Conservation (phyloP, 2,113 vertebrate genomes). For the Calyptomena viridis region DNA sequence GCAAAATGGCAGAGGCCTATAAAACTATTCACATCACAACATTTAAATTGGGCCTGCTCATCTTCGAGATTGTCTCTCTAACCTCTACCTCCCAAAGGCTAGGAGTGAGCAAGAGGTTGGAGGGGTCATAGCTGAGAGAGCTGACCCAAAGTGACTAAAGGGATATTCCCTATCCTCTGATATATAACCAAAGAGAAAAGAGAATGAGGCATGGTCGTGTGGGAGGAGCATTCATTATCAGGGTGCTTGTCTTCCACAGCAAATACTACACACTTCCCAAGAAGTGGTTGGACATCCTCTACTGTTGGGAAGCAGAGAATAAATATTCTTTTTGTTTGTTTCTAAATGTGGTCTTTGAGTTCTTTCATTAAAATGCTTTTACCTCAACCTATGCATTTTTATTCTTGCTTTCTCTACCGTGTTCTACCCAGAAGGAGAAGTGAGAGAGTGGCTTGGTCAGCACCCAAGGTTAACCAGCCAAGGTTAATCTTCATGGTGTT, state of each 20-base stretch:
- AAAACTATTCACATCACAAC: not conserved
- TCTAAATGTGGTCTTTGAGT: not conserved
- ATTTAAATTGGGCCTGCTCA: not conserved
- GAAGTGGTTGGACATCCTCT: not conserved
- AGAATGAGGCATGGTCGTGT: not conserved
- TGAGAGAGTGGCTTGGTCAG: not conserved
- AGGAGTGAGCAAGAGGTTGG: fast-evolving
- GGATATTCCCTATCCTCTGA: too few species aligned
- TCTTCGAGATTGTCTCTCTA: not conserved
- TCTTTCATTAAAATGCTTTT: not conserved
- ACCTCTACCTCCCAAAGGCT: fast-evolving
- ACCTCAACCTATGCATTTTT: not conserved
- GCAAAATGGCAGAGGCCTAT: not conserved
- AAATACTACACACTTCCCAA: not conserved
- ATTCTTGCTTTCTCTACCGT: not conserved
- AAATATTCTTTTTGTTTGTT: not conserved
- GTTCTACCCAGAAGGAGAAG: not conserved
- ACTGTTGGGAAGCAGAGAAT: not conserved
- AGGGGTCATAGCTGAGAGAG: not conserved
- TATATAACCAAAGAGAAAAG: not conserved
- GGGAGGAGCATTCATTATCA: not conserved
- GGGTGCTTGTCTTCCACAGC: not conserved
- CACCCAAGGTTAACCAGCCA: not conserved
- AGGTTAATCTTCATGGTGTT: too few species aligned
- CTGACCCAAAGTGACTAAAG: not conserved